Evolutionary conservation across 2,113 vertebrate genomes (phyloP), one percentile per base, ranked within the genome.

Genomic region (Xenopus borealis): DNA sequence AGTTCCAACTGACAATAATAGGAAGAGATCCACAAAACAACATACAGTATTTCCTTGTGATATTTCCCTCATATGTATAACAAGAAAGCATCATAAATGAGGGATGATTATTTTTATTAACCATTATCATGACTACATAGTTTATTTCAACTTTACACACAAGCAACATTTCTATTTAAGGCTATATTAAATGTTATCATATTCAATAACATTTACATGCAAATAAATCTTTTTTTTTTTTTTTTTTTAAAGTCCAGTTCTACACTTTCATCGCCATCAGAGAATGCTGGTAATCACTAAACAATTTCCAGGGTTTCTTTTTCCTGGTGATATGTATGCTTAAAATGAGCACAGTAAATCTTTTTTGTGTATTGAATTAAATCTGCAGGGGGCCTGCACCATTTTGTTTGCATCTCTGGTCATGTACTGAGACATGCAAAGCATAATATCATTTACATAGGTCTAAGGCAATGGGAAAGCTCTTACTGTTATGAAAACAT

Each of bases 301-400:
- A 70, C 66, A 23, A 72, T 6, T 11, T 79, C 70, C 78, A 75
- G 55, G 78, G 11, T 20, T 79, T 63, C 11, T 46, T 3, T 53
- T 10, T 64, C 61, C 55, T 53, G 23, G 59, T 64, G n/a, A 69
- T 57, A 50, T 33, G 55, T 44, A 70, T 63, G 44, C 66, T 63
- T 62, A 47, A 69, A 69, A 67, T 55, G 50, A 77, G 40, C 62
- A 77, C 74, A 77, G 70, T 77, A 77, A 75, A 77, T 77, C 66
- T 77, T 70, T 63, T 70, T 67, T 62, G 66, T 57, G 69, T 69
- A 70, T 64, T 77, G 71, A 44, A 13, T 23, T 71, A 44, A 61
- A 1, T n/a, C 47, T 33, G 33, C 76, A 66, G 40, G 74, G 63
- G 63, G 75, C 52, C 10, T 17, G 44, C 61, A 67, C 30, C 66